These are phyloP conservation scores for Drosophila subobscura DNA, from an alignment of 1,140 invertebrate species.

Conservation along the genomic window DNA sequence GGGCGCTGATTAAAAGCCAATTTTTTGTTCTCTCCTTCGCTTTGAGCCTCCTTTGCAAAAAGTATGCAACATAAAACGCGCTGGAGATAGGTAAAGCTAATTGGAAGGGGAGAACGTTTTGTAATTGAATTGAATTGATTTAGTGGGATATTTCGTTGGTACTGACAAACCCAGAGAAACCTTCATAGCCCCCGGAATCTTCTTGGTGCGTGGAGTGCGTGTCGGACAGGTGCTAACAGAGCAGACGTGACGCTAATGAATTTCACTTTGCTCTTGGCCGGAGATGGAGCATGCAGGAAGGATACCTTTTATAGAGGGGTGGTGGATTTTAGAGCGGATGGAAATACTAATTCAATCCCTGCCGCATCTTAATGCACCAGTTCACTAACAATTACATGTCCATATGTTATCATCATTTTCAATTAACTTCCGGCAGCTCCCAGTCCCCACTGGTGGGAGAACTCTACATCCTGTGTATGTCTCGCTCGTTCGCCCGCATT, in stretches of 20 bases:
- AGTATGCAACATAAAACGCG: constrained; percentile 57
- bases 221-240: constrained; percentile 45
- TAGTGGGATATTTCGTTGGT: constrained; percentile 53
- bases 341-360: constrained; percentile 21
- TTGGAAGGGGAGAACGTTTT: constrained; percentile 52
- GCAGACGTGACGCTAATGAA: constrained; percentile 54
- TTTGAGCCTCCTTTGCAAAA: constrained; percentile 20
- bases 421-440: constrained; percentile 55
- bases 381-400: constrained; percentile 68
- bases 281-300: neutral
- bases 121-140: constrained; percentile 80
- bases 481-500: constrained; percentile 24
- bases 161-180: neutral
- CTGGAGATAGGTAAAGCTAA: constrained; percentile 24
- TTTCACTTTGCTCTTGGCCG: constrained; percentile 27
- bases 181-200: constrained; percentile 1
- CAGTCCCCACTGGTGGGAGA: neutral
- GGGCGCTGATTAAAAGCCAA: constrained; percentile 65
- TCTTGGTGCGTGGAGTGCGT: constrained; percentile 26
- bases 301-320: constrained; percentile 1
- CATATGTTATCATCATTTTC: constrained; percentile 67
- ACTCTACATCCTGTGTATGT: too few species aligned
- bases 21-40: constrained; percentile 36
- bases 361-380: constrained; percentile 25
- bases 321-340: constrained; percentile 17